Evolutionary conservation across 2,888 invertebrate species (phyloP).

Genomic region (Phlogophora meticulosa): DNA sequence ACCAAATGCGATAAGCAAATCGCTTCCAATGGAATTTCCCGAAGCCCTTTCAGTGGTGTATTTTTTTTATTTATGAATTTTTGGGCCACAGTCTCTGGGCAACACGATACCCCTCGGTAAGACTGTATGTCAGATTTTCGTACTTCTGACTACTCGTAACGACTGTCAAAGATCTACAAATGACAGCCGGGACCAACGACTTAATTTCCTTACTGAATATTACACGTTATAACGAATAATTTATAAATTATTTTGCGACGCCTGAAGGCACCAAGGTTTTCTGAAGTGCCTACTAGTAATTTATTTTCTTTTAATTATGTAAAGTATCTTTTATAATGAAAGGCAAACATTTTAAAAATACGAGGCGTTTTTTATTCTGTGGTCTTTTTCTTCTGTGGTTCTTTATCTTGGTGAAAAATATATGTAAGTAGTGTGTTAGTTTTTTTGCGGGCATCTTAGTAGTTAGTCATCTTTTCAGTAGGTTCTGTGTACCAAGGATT

Average conservation of each 20-base stretch:
- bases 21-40: neutral
- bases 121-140: no score
- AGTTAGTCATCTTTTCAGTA: neutral
- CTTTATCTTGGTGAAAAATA: neutral
- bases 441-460: neutral
- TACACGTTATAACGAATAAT: conserved; percentile 3
- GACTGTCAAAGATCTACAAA: no score
- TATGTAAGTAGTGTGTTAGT: neutral
- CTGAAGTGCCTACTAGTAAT: conserved; percentile 33
- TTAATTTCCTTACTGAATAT: conserved; percentile 14
- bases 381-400: neutral
- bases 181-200: no score
- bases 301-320: conserved; percentile 53
- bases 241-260: conserved; percentile 34
- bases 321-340: conserved; percentile 39
- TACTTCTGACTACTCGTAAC: no score
- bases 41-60: neutral
- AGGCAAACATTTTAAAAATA: conserved; percentile 7
- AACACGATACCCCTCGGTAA: no score
- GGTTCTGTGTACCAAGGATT: neutral
- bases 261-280: conserved; percentile 12
- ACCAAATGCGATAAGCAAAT: neutral
- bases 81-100: no score
- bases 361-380: neutral
- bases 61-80: no score